These are phyloP conservation scores for Pollachius pollachius DNA, from an alignment of 2,113 vertebrate species.

Conservation along the genomic window DNA sequence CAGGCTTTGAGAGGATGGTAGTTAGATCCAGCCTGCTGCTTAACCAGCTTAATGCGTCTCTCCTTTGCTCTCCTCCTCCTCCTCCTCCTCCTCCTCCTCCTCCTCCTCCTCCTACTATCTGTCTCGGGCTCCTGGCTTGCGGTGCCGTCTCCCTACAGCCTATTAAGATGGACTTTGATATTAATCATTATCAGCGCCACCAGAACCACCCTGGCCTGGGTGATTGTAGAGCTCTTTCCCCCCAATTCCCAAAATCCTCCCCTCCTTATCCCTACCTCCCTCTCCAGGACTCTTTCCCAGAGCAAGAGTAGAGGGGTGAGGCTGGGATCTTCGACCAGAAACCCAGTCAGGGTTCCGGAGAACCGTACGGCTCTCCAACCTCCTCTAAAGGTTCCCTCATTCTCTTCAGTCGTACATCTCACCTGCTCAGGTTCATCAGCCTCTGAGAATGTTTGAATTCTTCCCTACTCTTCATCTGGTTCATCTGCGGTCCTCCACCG, in stretches of 20 bases:
- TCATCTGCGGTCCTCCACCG: no score
- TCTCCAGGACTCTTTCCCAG: constrained; percentile 2
- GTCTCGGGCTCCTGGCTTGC: constrained; percentile 31
- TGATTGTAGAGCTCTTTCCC: constrained; percentile 7
- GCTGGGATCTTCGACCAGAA: constrained; percentile 20
- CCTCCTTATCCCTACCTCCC: constrained; percentile 20
- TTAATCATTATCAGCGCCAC: no score
- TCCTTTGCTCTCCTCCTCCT: no score
- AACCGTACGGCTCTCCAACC: background rate
- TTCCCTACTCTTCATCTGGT: no score
- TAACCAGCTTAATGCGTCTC: constrained; percentile 25
- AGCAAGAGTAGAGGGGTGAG: constrained; percentile 31
- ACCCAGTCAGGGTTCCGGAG: background rate
- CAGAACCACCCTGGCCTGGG: no score
- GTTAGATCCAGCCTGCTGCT: constrained; percentile 52
- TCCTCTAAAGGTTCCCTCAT: constrained; percentile 22
- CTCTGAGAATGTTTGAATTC: no score
- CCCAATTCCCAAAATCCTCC: constrained; percentile 34
- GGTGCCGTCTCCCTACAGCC: constrained; percentile 32
- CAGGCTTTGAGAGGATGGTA: constrained; percentile 51
- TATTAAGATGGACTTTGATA: no score
- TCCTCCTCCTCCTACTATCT: no score
- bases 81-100: no score
- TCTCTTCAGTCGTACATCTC: background rate
- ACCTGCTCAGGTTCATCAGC: no score